Evolutionary conservation across 2,888 invertebrate species (phyloP), one percentile per base, ranked within the genome.

Genomic region (Andrena minutula): DNA sequence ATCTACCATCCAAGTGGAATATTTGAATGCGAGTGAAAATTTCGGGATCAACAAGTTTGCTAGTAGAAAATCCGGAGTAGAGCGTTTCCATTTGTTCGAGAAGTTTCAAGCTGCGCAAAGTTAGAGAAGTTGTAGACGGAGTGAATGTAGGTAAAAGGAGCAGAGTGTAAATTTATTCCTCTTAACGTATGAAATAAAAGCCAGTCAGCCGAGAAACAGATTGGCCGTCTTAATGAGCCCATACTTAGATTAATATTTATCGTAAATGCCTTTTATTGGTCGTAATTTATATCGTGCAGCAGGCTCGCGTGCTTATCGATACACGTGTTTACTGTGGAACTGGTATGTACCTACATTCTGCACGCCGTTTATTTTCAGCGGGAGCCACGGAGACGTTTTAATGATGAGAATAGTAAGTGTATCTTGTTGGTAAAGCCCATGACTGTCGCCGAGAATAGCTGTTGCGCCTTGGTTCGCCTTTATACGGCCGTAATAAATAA

Each of bases 401-500:
- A 86, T 71, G 86, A 86, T 76, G 84, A 71, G 78, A 84, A 75
- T 69, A 66, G 80, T 76, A 82, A 82, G 79, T 79, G 86, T 83
- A 80, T 83, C 83, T 80, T 66, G 47, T 16, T 79, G 61, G 79
- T 74, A 61, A 86, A 83, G 83, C 72, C 81, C 81, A 79, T 75
- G 85, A 86, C 85, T 81, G 85, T 87, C 87, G 86, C 64, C 66
- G 66, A 63, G 80, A 79, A 80, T 86, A 76, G 84, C 84, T 63
- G 84, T 82, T 64, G 82, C 84, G 64, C 79, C 73, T 76, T 77
- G 71, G 76, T 61, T 53, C 83, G 83, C 75, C 56, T 86, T 83
- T 83, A 86, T 83, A 79, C 81, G 32, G 28, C 68, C 74, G 83
- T 85, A 81, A 89, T 90, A 90, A 89, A 89, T 90, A 86, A 86